Evolutionary conservation across 2,797 vertebrate species (phyloP), one percentile per base, ranked within the genome.

Genomic region (Sebastes nivosus): DNA sequence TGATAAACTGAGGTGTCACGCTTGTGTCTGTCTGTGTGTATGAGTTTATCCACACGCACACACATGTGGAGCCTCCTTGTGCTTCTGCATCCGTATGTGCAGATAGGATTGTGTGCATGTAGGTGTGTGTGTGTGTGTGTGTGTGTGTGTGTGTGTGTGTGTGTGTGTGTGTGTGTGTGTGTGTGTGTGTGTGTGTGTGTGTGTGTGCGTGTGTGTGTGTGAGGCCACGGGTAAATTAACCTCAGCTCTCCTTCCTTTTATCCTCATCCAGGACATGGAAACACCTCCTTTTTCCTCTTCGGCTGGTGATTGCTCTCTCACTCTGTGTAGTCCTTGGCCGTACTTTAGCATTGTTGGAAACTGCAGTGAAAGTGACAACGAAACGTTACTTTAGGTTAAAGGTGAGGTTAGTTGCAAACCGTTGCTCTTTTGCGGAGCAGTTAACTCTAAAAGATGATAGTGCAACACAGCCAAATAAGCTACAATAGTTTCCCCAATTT

Each of bases 241-340:
- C 46, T 82, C 65, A 6, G 3, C 46, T 30, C 38, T 68, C 42
- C 38, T 61, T 78, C 16, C 82, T 87, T 89, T 87, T 65, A 89
- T 92, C 88, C 24, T 52, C 34, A 70, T 59, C 30, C 61, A 84
- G 61, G 74, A 77, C 54, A 76, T 55, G 79, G 85, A 84, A 88
- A 79, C 65, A 11, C 72, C 79, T 86, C 61, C 73, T 76, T 59
- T 83, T 91, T 85, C 87, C 87, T 85, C 64, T 14, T 71, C 0
- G 3, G 9, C 50, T 24, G n/a, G 7, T 76, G 72, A 66, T 54
- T 42, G 24, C 24, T 29, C n/a, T 42, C 20, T 27, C 22, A 29
- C 32, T 13, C 36, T 60, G 6, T 61, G 52, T 25, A 16, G 61
- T 52, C 4, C 55, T 57, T 50, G 36, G 38, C 29, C 5, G 2